Percentiles rank a stretch among this genome's conserved stretches.
Conservation (phyloP, 2,888 invertebrate genomes). For the Nomada ferruginata region DNA sequence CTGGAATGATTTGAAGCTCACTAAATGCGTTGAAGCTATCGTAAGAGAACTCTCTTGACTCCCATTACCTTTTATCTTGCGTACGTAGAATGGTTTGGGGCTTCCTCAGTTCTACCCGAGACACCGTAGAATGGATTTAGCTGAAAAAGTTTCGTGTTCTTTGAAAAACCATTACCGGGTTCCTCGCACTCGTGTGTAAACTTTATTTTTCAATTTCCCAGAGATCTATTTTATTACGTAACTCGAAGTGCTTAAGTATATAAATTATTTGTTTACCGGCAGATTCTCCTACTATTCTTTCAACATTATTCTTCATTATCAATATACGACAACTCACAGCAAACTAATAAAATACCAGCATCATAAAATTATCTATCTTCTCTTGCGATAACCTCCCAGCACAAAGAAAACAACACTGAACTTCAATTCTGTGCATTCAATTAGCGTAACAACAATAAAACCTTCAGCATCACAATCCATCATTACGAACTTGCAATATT, state of each 20-base stretch:
- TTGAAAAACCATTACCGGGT: neutral
- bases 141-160: constrained; percentile 33
- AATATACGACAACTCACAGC: no score
- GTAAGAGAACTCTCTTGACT: constrained; percentile 42
- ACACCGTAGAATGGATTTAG: constrained; percentile 32
- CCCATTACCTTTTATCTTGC: constrained; percentile 61
- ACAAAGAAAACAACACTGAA: no score
- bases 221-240: neutral
- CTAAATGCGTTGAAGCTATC: constrained; percentile 21
- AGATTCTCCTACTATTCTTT: no score
- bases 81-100: constrained; percentile 58
- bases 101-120: constrained; percentile 40
- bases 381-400: neutral
- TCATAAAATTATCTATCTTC: no score
- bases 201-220: neutral
- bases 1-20: constrained; percentile 47
- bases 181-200: neutral
- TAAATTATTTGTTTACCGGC: no score
- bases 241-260: no score
- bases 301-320: no score
- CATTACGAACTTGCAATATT: no score
- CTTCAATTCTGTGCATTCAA: no score
- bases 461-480: no score
- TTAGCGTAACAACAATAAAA: no score
- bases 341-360: no score